Conservation (phyloP, 2,888 invertebrate species). For the Oligia fasciuncula region DNA sequence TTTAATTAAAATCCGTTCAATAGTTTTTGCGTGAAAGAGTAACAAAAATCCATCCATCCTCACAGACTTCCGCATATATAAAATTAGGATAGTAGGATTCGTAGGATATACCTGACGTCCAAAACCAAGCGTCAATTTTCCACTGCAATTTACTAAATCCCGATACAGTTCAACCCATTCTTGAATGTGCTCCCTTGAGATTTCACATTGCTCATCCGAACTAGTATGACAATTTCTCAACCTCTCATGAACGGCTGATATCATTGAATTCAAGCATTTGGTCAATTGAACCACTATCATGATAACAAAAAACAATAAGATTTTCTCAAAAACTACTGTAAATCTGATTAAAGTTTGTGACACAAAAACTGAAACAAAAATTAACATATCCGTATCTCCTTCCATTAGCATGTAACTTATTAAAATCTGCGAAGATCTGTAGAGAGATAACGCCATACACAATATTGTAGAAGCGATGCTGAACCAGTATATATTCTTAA, state of each 20-base stretch:
- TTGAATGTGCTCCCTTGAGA: conserved; percentile 19
- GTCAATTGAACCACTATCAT: conserved; percentile 21
- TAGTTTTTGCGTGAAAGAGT: too few species aligned
- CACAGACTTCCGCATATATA: too few species aligned
- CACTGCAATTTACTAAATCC: conserved; percentile 25
- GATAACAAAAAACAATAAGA: conserved; percentile 19
- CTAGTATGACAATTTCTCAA: background rate
- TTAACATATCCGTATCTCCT: background rate
- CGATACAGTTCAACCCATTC: conserved; percentile 37
- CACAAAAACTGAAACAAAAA: background rate
- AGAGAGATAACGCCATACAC: background rate
- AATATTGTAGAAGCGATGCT: conserved; percentile 1
- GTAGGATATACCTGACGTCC: conserved; percentile 23
- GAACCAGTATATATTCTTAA: conserved; percentile 20
- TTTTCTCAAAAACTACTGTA: conserved; percentile 12
- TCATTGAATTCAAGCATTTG: conserved; percentile 10
- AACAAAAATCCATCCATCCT: too few species aligned
- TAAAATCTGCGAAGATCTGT: conserved; percentile 29
- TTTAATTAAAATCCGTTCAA: too few species aligned
- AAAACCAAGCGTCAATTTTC: conserved; percentile 22
- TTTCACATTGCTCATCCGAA: background rate
- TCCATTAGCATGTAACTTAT: background rate
- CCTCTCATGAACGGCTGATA: background rate
- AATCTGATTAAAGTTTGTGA: conserved; percentile 27
- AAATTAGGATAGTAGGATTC: too few species aligned